Conservation (phyloP, 2,113 vertebrate species). For the Pollachius pollachius region DNA sequence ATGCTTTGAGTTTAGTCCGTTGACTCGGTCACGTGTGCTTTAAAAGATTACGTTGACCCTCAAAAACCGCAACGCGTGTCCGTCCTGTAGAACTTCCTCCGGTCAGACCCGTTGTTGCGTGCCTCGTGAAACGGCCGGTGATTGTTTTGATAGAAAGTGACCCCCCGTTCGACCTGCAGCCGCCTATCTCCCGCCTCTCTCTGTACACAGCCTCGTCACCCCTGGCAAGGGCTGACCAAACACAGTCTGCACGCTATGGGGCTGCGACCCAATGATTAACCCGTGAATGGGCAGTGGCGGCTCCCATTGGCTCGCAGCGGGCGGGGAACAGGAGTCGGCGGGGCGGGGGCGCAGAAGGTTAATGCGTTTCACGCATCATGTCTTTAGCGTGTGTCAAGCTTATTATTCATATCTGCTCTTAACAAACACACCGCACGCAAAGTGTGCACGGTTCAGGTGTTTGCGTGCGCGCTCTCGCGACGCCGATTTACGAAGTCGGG, state of each 20-base stretch:
- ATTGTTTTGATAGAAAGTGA: conserved; percentile 75
- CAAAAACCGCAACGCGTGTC: too few relatives aligned
- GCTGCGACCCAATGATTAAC: conserved; percentile 74
- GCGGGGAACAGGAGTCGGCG: conserved; percentile 40
- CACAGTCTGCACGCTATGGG: conserved; percentile 78
- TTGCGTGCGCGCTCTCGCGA: conserved; percentile 31
- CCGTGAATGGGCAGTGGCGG: conserved; percentile 51
- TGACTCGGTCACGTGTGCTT: too few relatives aligned
- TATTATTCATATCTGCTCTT: conserved; percentile 62
- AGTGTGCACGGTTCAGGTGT: background rate
- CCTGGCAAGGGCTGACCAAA: conserved; percentile 76
- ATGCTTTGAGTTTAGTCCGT: too few relatives aligned
- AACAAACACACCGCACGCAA: conserved; percentile 7
- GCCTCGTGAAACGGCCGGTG: conserved; percentile 51
- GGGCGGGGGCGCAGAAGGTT: conserved; percentile 43
- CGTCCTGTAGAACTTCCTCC: too few relatives aligned
- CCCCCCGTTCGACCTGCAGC: conserved; percentile 27
- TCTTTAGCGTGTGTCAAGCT: conserved; percentile 61
- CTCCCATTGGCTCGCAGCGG: conserved; percentile 27
- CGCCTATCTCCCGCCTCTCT: conserved; percentile 64
- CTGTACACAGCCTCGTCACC: conserved; percentile 61
- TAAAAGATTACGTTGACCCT: too few relatives aligned
- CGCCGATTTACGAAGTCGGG: conserved; percentile 4
- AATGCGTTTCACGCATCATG: conserved; percentile 60
- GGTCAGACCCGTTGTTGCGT: conserved; percentile 49